phyloP scores from a whole-genome alignment of 2,113 vertebrate species.

The Rallus limicola region DNA sequence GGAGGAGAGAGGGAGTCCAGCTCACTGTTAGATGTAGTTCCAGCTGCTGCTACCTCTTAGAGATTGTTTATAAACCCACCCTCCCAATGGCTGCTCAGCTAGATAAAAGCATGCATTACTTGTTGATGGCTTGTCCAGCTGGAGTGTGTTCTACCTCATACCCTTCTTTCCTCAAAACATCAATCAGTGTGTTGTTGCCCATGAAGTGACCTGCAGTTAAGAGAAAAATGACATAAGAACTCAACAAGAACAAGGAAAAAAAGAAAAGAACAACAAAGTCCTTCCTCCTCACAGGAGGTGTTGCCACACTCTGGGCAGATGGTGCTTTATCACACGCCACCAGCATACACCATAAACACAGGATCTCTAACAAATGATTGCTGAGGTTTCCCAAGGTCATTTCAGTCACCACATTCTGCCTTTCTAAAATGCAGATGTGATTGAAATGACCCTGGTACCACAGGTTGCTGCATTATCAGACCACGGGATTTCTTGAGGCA shows the following conservation, averaged over 20 bases:
- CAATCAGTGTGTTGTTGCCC: conserved; percentile 91
- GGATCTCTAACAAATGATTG: not conserved
- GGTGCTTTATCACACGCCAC: not conserved
- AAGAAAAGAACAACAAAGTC: not conserved
- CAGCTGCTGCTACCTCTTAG: not conserved
- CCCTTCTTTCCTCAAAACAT: conserved; percentile 85
- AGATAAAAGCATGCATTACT: conserved; percentile 71
- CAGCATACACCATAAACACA: not conserved
- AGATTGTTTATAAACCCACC: not conserved
- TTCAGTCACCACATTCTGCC: not conserved
- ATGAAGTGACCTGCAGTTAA: conserved; percentile 88
- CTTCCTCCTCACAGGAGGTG: not conserved
- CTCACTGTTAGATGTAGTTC: not conserved
- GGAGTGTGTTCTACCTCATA: conserved; percentile 88
- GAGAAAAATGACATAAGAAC: conserved; percentile 48
- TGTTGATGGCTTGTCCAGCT: conserved; percentile 83
- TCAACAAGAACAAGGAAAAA: not conserved
- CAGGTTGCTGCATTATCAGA: not conserved
- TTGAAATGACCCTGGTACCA: no score
- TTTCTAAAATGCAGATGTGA: no score
- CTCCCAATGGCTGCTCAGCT: not conserved
- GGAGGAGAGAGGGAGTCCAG: not conserved
- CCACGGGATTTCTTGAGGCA: not conserved
- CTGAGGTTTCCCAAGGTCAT: not conserved
- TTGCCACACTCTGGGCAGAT: not conserved